Percentiles rank a stretch among this genome's conserved stretches.
Evolutionary conservation across 2,113 vertebrate genomes (phyloP).

Genomic region (Pelusios castaneus): DNA sequence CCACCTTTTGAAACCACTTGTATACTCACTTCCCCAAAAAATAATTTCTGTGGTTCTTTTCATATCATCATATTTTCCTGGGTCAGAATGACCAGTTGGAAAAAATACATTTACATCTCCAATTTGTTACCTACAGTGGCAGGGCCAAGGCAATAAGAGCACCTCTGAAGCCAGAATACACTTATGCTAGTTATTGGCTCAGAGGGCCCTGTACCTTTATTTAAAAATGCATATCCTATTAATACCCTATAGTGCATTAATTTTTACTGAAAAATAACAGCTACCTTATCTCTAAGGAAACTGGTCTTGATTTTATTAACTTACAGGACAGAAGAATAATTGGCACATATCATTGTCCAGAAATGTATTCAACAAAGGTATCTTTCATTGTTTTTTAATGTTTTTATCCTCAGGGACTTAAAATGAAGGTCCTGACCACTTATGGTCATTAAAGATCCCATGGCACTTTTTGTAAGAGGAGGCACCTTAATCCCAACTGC

Average conservation of each 20-base stretch:
- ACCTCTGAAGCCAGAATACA: slow-evolving; percentile 59
- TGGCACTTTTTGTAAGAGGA: slow-evolving; percentile 65
- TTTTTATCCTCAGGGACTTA: slow-evolving; percentile 70
- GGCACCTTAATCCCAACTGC: slow-evolving; percentile 45
- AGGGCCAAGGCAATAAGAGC: slow-evolving; percentile 68
- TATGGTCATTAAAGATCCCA: slow-evolving; percentile 69
- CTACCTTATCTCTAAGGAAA: slow-evolving; percentile 78
- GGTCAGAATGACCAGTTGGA: slow-evolving; percentile 63
- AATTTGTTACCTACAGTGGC: slow-evolving; percentile 61
- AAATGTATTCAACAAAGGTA: slow-evolving; percentile 81
- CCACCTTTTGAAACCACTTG: slow-evolving; percentile 64
- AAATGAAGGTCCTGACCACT: slow-evolving; percentile 49
- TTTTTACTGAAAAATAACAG: slow-evolving; percentile 74
- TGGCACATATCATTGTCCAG: slow-evolving; percentile 81
- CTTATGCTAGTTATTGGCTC: slow-evolving; percentile 57
- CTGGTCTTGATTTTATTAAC: slow-evolving; percentile 80
- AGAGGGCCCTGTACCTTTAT: slow-evolving; percentile 58
- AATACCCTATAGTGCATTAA: slow-evolving; percentile 69
- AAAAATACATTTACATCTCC: slow-evolving; percentile 64
- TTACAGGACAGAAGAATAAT: slow-evolving; percentile 81
- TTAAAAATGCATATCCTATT: slow-evolving; percentile 54
- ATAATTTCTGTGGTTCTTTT: slow-evolving; percentile 67
- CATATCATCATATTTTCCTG: slow-evolving; percentile 70
- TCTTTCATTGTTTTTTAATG: slow-evolving; percentile 75
- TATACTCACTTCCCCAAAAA: slow-evolving; percentile 44